Base-by-base conservation (phyloP, 2,113 vertebrate genomes). In the Nipponia nippon region DNA sequence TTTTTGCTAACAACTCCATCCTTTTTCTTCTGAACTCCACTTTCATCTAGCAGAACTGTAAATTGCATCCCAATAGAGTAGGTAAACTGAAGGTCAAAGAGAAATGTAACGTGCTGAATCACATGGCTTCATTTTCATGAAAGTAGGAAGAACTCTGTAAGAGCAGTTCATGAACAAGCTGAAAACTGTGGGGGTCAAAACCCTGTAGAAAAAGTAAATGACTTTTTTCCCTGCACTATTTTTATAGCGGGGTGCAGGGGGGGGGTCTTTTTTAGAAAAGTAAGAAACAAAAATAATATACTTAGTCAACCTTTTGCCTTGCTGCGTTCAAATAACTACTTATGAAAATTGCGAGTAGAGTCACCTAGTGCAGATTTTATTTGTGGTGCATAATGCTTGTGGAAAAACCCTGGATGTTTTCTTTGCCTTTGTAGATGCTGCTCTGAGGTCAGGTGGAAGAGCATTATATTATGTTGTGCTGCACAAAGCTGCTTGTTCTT, bases 1-100 rank as follows among this genome's bases (percentile, higher is more conserved):
- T 53, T 97, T 87, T 95, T 96, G 53, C 55, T 73, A 95, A 86
- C 62, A 86, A 23, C 63, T 56, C 86, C 36, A 87, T 95, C 59
- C 63, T 83, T 96, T 96, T 90, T 83, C 40, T 90, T 96, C 67
- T 90, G 49, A 93, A 70, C 46, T 93, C 67, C 13, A 7, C 62
- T 95, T 95, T 80, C 21, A 73, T 93, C 67, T 90, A 77, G 66
- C 3, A 8, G 83, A 95, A 85, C 53, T 90, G 62, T 77, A 93
- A 92, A 93, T 94, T 80, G 71, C 83, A 36, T 92, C 86, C 53
- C 55, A 62, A 13, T 30, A 66, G 72, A 89, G 49, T 8, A 66
- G 67, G 63, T 61, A 77, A 90, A 86, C 36, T 23, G 71, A 90
- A 80, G 71, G 86, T 77, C 53, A 77, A 56, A 56, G 49, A 78